These are phyloP conservation scores for Sceloporus undulatus DNA, from an alignment of 2,113 vertebrate genomes.

Conservation along the genomic window DNA sequence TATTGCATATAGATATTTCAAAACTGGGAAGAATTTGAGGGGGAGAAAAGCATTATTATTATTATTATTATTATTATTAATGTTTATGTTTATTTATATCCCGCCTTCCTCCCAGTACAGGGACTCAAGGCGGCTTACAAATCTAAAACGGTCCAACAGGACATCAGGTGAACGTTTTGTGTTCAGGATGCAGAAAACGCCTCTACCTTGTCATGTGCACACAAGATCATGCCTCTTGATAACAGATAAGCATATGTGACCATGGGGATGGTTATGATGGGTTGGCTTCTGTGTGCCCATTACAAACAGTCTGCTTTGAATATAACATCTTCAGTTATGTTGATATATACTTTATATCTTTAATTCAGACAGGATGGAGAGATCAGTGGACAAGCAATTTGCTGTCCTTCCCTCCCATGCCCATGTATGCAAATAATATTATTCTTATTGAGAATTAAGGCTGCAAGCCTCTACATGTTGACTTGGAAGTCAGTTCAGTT, in stretches of 20 bases:
- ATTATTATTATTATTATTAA: too few relatives aligned
- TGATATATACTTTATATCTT: background rate
- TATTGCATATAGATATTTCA: background rate
- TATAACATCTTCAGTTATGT: background rate
- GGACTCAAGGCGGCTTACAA: too few relatives aligned
- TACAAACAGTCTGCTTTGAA: background rate
- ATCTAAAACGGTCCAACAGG: too few relatives aligned
- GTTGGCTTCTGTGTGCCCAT: background rate
- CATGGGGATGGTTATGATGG: background rate
- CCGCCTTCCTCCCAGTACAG: too few relatives aligned
- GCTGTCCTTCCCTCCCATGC: background rate
- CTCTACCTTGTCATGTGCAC: background rate
- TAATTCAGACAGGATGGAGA: background rate
- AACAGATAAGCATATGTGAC: background rate
- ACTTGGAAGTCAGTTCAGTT: background rate
- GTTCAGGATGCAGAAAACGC: background rate
- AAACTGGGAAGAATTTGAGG: background rate
- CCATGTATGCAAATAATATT: background rate
- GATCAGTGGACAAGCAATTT: background rate
- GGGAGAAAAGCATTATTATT: too few relatives aligned
- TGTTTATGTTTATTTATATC: too few relatives aligned
- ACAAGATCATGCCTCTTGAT: background rate
- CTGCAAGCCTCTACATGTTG: background rate
- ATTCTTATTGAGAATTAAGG: background rate
- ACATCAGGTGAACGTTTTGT: background rate